These are phyloP conservation scores for Montipora sp. DNA, from an alignment of 64 coral and sea anemone species.

Conservation along the genomic window DNA sequence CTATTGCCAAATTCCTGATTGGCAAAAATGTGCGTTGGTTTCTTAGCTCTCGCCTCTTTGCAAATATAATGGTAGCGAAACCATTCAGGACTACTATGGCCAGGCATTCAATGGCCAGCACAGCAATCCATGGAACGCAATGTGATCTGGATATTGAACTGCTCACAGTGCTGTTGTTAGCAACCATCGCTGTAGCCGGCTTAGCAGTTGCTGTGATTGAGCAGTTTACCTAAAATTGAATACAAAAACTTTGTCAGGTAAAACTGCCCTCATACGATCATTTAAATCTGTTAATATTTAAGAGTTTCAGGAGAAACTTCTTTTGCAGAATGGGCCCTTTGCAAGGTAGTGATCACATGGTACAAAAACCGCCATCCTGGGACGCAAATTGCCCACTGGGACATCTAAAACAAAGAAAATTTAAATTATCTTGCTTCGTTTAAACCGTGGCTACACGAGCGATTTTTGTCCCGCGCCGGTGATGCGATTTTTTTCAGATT, in stretches of 20 bases:
- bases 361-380: too few relatives aligned
- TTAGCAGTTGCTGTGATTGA: not conserved
- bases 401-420: too few relatives aligned
- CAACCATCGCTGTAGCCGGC: not conserved
- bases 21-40: not conserved
- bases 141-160: not conserved
- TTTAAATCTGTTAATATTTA: too few relatives aligned
- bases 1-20: constrained; percentile 15
- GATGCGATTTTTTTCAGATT: too few relatives aligned
- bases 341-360: too few relatives aligned
- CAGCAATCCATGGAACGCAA: constrained; percentile 11
- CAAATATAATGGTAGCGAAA: constrained; percentile 8
- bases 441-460: too few relatives aligned
- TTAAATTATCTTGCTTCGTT: too few relatives aligned
- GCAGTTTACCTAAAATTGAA: not conserved
- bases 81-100: constrained; percentile 1
- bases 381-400: too few relatives aligned
- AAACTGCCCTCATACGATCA: not conserved
- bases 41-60: not conserved
- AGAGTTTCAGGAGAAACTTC: too few relatives aligned
- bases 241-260: not conserved
- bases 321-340: too few relatives aligned
- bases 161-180: not conserved
- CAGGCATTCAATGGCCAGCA: not conserved
- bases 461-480: too few relatives aligned